Evolutionary conservation across 1,140 invertebrate genomes (phyloP).

Genomic region (Artemia franciscana): DNA sequence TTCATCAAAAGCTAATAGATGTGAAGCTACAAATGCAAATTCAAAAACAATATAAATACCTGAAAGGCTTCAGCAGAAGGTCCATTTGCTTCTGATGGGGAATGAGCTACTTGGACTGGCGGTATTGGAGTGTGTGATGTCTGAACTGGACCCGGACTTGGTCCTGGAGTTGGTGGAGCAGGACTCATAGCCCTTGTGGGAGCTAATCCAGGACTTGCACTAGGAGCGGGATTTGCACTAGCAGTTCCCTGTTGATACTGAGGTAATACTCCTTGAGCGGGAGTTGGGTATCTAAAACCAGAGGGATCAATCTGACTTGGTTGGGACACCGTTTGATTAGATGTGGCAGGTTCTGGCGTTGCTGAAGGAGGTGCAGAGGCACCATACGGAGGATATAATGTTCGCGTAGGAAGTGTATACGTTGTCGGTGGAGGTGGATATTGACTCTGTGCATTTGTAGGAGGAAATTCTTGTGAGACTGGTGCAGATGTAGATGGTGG

Average conservation of each 20-base stretch:
- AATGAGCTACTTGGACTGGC: too few species aligned
- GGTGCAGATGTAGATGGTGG: not conserved
- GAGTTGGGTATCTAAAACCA: not conserved
- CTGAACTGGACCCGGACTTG: not conserved
- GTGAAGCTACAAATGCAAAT: too few species aligned
- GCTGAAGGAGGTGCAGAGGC: not conserved
- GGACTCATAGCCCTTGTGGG: not conserved
- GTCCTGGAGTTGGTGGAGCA: not conserved
- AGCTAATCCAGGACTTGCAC: not conserved
- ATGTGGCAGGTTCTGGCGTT: not conserved
- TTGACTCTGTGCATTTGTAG: conserved; percentile 2
- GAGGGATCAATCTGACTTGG: not conserved
- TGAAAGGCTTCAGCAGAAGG: too few species aligned
- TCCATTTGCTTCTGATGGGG: too few species aligned
- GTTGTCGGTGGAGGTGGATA: conserved; percentile 1
- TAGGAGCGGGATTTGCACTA: not conserved
- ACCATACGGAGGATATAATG: not conserved
- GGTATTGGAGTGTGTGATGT: too few species aligned
- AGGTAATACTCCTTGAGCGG: not conserved
- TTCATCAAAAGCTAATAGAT: too few species aligned
- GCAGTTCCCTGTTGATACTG: not conserved
- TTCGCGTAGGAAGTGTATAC: not conserved
- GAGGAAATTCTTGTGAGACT: not conserved
- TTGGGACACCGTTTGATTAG: not conserved
- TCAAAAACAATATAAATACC: too few species aligned